Percentiles rank a stretch among this genome's conserved stretches.
Conservation (phyloP, 2,797 vertebrate species). For the Agapornis canus region DNA sequence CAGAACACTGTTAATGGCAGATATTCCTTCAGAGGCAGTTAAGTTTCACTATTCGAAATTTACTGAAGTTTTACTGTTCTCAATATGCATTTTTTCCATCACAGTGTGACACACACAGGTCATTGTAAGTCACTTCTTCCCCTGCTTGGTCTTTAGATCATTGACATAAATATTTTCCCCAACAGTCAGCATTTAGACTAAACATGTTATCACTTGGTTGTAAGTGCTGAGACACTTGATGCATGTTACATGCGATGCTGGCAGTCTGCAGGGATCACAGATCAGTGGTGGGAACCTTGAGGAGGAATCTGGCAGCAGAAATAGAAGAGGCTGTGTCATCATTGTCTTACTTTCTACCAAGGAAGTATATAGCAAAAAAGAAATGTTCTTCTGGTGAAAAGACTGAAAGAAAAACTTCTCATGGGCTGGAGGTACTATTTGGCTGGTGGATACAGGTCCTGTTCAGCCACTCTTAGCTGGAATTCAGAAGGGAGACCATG, state of each 20-base stretch:
- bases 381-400: neutral
- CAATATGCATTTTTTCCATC: neutral
- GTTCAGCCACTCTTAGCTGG: neutral
- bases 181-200: neutral
- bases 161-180: neutral
- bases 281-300: neutral
- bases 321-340: neutral
- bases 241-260: neutral
- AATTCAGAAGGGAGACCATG: neutral
- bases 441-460: neutral
- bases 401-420: neutral
- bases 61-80: neutral
- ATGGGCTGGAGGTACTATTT: neutral
- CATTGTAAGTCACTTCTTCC: neutral
- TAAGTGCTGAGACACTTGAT: neutral
- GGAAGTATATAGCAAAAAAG: neutral
- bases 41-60: neutral
- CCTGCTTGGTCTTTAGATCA: neutral
- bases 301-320: neutral
- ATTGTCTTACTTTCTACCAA: neutral
- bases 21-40: neutral
- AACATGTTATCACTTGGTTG: neutral
- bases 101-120: fast-evolving
- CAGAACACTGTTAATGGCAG: neutral
- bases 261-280: neutral